Evolutionary conservation across 2,888 invertebrate species (phyloP), one percentile per base, ranked within the genome.

Genomic region (Neoascia interrupta): DNA sequence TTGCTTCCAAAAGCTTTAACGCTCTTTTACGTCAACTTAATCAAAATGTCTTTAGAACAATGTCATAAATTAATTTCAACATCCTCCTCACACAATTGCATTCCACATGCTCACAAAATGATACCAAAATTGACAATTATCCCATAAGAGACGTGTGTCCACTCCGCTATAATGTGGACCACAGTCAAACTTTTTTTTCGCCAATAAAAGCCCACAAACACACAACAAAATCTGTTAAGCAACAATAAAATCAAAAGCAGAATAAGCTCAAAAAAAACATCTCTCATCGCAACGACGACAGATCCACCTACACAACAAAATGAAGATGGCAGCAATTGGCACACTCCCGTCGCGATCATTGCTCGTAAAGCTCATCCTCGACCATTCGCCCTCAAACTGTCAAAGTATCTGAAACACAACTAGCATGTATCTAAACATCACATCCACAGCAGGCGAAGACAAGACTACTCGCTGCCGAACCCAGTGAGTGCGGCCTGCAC

Each of bases 61-160:
- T 16, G 34, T 11, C 45, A 58, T 68, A 60, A 60, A 72, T 72
- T 76, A 76, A 76, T 66, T 58, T 41, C 16, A 37, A 76, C 76
- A 72, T 72, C 76, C 76, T 60, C 26, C 64, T 23, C 63, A 39
- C 15, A 41, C 64, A 47, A 64, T 64, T 60, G 64, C 53, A 70
- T 53, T 19, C 34, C 39, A 56, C 56, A 56, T n/a, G n/a, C 56
- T 56, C 56, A 34, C n/a, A 37, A 54, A 49, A 63, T n/a, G n/a
- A n/a, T 54, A 31, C 23, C 21, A 47, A 56, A 66, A 39, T 13
- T 21, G 31, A 21, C 51, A 72, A 64, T 76, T 76, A 76, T 76
- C 72, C 15, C 58, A 60, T 47, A 54, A 53, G 21, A 53, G 26
- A 37, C 51, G 34, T 53, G 53, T 41, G 28, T 60, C 45, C 13